Evolutionary conservation across 2,797 vertebrate species (phyloP).

Genomic region (Choloepus didactylus): DNA sequence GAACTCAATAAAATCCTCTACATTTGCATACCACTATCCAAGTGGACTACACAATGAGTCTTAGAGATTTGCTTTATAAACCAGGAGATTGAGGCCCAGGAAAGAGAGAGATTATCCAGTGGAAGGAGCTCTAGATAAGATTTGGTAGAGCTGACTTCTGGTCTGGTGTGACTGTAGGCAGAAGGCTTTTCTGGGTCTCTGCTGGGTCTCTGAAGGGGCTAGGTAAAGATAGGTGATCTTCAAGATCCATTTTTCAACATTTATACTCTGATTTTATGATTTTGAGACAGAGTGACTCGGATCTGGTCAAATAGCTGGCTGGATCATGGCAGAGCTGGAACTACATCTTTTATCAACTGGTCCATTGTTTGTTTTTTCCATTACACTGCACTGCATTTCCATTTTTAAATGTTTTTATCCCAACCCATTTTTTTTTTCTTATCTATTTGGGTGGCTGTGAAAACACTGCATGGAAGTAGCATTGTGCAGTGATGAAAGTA

Average conservation of each 20-base stretch:
- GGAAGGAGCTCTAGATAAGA: background rate
- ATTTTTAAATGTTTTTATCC: background rate
- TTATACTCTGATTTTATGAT: background rate
- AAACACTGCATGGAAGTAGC: constrained; percentile 35
- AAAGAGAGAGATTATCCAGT: background rate
- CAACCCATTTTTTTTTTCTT: constrained; percentile 2
- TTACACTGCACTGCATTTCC: background rate
- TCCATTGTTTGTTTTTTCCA: background rate
- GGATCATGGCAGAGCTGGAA: background rate
- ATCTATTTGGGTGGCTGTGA: constrained; percentile 19
- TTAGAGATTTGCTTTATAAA: constrained; percentile 41
- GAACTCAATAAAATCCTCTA: constrained; percentile 41
- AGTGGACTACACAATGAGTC: background rate
- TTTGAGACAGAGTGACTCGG: background rate
- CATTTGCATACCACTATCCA: background rate
- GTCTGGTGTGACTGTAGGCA: background rate
- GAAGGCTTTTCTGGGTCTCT: background rate
- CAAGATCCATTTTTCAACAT: background rate
- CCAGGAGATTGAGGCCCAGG: background rate
- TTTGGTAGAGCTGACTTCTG: constrained; percentile 22
- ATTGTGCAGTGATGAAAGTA: background rate
- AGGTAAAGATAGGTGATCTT: background rate
- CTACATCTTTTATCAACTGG: background rate
- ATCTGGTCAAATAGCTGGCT: background rate
- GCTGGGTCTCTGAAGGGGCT: background rate